phyloP scores from a whole-genome alignment of 2,888 invertebrate species.

The Brassicogethes aeneus region DNA sequence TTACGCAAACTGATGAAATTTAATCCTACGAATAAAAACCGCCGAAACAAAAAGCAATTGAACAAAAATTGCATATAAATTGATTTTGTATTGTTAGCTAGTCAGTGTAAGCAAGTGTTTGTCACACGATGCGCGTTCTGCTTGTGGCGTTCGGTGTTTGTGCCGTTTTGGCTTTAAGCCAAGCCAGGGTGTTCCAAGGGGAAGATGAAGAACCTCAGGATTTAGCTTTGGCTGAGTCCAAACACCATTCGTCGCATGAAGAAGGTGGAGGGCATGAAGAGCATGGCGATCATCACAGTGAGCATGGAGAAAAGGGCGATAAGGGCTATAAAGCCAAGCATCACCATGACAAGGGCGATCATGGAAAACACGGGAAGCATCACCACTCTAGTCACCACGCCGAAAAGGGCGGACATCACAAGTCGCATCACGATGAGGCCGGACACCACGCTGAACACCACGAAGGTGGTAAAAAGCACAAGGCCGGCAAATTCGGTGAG shows the following conservation, averaged over 20 bases:
- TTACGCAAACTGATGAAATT: not conserved
- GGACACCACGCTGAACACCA: conserved; percentile 69
- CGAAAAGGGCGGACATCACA: conserved; percentile 70
- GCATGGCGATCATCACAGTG: conserved; percentile 50
- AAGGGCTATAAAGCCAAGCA: conserved; percentile 66
- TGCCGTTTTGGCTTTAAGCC: conserved; percentile 23
- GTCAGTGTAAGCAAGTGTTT: too few relatives aligned
- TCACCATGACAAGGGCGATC: conserved; percentile 68
- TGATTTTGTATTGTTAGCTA: too few relatives aligned
- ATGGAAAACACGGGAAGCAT: conserved; percentile 65
- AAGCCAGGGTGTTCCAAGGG: conserved; percentile 27
- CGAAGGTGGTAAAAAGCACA: conserved; percentile 66
- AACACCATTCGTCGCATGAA: conserved; percentile 44
- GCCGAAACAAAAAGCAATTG: too few relatives aligned
- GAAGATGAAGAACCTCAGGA: conserved; percentile 20
- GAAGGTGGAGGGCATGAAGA: conserved; percentile 59
- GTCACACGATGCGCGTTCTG: conserved; percentile 27
- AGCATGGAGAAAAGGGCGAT: conserved; percentile 65
- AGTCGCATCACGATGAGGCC: conserved; percentile 66
- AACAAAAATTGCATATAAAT: too few relatives aligned
- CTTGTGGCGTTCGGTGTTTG: conserved; percentile 30
- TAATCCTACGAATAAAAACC: not conserved
- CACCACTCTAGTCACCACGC: conserved; percentile 67
- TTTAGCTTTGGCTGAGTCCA: conserved; percentile 2
- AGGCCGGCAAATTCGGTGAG: conserved; percentile 67